phyloP scores from a whole-genome alignment of 2,888 invertebrate genomes.

The Idaea biselata region DNA sequence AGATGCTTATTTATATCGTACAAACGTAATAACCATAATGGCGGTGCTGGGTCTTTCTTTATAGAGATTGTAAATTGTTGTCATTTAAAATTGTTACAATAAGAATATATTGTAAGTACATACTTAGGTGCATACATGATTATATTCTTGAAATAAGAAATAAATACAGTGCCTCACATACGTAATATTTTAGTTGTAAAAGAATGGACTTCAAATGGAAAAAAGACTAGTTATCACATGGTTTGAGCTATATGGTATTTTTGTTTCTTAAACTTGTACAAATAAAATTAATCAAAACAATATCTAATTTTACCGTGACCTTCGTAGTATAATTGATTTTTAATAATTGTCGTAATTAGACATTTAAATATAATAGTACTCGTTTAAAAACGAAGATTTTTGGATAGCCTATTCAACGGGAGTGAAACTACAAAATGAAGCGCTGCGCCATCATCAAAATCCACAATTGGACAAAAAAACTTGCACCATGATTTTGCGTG shows the following conservation, averaged over 20 bases:
- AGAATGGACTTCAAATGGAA: conserved; percentile 58
- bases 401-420: neutral
- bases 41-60: neutral
- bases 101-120: neutral
- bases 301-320: conserved; percentile 40
- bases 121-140: no score
- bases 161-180: conserved; percentile 15
- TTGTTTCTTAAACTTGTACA: conserved; percentile 52
- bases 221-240: conserved; percentile 79
- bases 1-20: neutral
- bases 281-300: conserved; percentile 46
- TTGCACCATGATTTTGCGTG: no score
- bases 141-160: conserved; percentile 5
- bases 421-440: no score
- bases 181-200: conserved; percentile 27
- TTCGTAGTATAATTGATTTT: conserved; percentile 43
- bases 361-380: conserved; percentile 13
- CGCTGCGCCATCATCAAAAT: no score
- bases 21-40: neutral
- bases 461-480: no score
- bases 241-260: conserved; percentile 72
- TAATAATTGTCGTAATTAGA: conserved; percentile 39
- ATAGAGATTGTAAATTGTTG: neutral
- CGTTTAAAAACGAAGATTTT: neutral
- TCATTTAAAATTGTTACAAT: conserved; percentile 1